Conservation (phyloP, 2,113 vertebrate genomes). For the Mesoclemmys tuberculata region DNA sequence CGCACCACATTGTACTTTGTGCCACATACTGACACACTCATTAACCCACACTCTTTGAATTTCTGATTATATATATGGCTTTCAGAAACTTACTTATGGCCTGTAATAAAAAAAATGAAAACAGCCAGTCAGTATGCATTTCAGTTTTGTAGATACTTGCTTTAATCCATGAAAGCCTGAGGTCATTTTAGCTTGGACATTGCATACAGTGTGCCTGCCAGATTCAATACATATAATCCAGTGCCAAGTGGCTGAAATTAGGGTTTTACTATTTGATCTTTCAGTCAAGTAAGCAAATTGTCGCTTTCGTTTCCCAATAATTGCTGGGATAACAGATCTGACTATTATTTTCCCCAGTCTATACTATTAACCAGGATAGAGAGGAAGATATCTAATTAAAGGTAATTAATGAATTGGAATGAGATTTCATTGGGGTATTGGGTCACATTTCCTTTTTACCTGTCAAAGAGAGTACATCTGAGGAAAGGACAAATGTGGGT, state of each 20-base stretch:
- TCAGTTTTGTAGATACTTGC: slow-evolving; percentile 24
- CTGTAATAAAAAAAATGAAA: background rate
- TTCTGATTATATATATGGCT: slow-evolving; percentile 36
- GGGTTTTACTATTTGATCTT: slow-evolving; percentile 66
- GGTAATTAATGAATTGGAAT: slow-evolving; percentile 60
- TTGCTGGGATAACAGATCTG: slow-evolving; percentile 63
- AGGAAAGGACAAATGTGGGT: slow-evolving; percentile 46
- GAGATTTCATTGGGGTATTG: slow-evolving; percentile 53
- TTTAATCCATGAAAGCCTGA: slow-evolving; percentile 31
- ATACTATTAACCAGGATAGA: slow-evolving; percentile 33
- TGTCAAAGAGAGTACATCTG: slow-evolving; percentile 44
- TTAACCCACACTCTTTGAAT: slow-evolving; percentile 29
- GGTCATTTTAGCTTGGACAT: slow-evolving; percentile 56
- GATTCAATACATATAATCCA: slow-evolving; percentile 63
- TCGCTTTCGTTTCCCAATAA: slow-evolving; percentile 69
- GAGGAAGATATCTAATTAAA: slow-evolving; percentile 45
- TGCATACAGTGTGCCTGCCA: slow-evolving; percentile 59
- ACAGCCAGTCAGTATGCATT: background rate
- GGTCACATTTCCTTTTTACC: slow-evolving; percentile 51
- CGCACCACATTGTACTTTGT: slow-evolving; percentile 12
- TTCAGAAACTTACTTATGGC: background rate
- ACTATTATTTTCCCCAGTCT: slow-evolving; percentile 44
- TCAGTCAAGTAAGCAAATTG: slow-evolving; percentile 75
- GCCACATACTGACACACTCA: slow-evolving; percentile 33
- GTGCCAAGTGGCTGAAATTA: slow-evolving; percentile 61